A percentile compares a stretch with the other conserved stretches of the same genome.
Conservation (phyloP, 2,888 invertebrate genomes). For the Drosophila aldrichi region DNA sequence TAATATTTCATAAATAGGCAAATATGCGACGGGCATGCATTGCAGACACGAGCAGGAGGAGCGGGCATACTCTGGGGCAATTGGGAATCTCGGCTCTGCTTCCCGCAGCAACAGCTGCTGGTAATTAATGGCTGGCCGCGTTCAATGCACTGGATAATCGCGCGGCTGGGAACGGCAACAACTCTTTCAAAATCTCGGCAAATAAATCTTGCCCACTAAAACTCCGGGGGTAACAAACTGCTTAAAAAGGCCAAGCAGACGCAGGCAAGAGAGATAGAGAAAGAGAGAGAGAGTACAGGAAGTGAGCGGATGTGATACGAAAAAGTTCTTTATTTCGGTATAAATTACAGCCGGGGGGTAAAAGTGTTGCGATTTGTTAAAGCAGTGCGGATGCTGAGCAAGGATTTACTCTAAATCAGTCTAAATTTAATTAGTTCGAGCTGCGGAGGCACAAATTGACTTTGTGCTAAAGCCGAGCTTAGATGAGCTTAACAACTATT, state of each 20-base stretch:
- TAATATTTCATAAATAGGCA: conserved; percentile 74
- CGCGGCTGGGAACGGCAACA: conserved; percentile 62
- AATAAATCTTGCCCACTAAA: conserved; percentile 68
- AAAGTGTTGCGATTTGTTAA: conserved; percentile 62
- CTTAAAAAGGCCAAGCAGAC: conserved; percentile 31
- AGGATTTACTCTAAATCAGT: conserved; percentile 22
- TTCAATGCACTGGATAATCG: conserved; percentile 82
- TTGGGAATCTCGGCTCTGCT: conserved; percentile 21
- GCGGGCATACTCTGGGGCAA: background rate
- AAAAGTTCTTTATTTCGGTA: conserved; percentile 54
- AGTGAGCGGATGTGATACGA: conserved; percentile 7
- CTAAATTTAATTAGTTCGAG: conserved; percentile 34
- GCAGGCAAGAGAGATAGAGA: background rate
- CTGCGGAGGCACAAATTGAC: background rate
- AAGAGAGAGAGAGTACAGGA: background rate
- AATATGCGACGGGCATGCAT: conserved; percentile 43
- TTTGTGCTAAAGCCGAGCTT: background rate
- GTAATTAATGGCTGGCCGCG: conserved; percentile 78
- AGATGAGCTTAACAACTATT: background rate
- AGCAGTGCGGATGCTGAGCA: conserved; percentile 10
- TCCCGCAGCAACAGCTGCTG: conserved; percentile 68
- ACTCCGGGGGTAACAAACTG: conserved; percentile 51
- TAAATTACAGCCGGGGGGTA: conserved; percentile 66
- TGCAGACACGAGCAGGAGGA: background rate
- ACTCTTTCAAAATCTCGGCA: conserved; percentile 76